These are phyloP conservation scores for Pelodiscus sinensis DNA, from an alignment of 2,113 vertebrate genomes.

Conservation along the genomic window DNA sequence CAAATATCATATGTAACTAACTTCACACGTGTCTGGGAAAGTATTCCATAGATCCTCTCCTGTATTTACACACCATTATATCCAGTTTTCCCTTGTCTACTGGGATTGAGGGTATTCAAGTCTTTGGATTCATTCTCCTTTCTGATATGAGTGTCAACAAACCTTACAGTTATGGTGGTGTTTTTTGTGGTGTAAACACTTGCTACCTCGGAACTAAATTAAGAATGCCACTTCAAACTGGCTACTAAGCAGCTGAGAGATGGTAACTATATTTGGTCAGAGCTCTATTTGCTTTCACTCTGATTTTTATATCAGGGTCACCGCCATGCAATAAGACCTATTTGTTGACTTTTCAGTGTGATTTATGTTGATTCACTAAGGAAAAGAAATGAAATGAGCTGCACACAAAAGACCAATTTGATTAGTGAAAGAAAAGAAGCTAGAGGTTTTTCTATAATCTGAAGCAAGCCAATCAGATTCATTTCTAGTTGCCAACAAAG, in stretches of 20 bases:
- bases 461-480: not conserved
- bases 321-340: not conserved
- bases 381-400: not conserved
- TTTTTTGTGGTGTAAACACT: not conserved
- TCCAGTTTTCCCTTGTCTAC: not conserved
- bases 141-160: not conserved
- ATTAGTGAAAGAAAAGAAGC: not conserved
- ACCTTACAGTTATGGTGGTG: not conserved
- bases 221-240: not conserved
- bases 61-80: not conserved
- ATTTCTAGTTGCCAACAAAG: not conserved
- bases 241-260: not conserved
- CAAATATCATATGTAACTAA: not conserved
- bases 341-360: not conserved
- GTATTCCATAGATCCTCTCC: not conserved
- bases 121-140: not conserved
- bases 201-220: not conserved
- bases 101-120: fast-evolving
- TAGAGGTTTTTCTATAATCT: not conserved
- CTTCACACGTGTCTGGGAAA: not conserved
- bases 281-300: not conserved
- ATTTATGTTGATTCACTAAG: conserved; percentile 1
- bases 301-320: not conserved
- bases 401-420: not conserved
- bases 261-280: not conserved